These are phyloP conservation scores for Bothrops jararaca DNA, from an alignment of 2,113 vertebrate genomes.

Conservation along the genomic window DNA sequence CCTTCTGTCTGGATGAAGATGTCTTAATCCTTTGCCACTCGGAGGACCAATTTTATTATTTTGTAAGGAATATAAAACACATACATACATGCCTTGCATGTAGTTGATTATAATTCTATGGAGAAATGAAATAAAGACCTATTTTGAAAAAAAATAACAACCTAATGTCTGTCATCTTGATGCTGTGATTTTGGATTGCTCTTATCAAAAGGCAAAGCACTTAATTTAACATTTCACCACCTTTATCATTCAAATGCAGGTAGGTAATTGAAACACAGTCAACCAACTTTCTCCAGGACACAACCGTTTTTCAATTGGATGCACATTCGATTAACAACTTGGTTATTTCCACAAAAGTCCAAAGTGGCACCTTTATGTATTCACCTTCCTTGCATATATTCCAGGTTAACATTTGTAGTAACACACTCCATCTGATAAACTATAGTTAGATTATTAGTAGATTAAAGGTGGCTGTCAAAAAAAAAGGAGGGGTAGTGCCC, in stretches of 20 bases:
- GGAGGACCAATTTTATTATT: slow-evolving; percentile 6
- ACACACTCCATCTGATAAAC: background rate
- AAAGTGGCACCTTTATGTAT: background rate
- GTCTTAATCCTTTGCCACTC: background rate
- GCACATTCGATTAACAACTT: background rate
- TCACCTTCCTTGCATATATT: background rate
- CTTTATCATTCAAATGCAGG: background rate
- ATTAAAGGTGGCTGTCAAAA: background rate
- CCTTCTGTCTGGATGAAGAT: background rate
- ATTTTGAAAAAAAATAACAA: slow-evolving; percentile 38
- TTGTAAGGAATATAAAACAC: slow-evolving; percentile 19
- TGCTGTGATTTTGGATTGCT: background rate
- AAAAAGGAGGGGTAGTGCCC: background rate
- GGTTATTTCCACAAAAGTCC: background rate
- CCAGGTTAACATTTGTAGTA: background rate
- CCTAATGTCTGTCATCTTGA: background rate
- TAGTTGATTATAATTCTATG: slow-evolving; percentile 61
- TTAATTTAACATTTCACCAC: background rate
- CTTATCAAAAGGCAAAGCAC: background rate
- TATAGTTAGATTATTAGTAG: background rate
- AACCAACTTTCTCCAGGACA: background rate
- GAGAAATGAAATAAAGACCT: slow-evolving; percentile 54
- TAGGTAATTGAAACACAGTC: background rate
- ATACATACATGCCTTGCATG: slow-evolving; percentile 49
- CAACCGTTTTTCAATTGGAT: background rate